A percentile compares a stretch with the other conserved stretches of the same genome.
These are phyloP conservation scores for Aphelocoma californica DNA, from an alignment of 2,797 vertebrate species.

Conservation along the genomic window DNA sequence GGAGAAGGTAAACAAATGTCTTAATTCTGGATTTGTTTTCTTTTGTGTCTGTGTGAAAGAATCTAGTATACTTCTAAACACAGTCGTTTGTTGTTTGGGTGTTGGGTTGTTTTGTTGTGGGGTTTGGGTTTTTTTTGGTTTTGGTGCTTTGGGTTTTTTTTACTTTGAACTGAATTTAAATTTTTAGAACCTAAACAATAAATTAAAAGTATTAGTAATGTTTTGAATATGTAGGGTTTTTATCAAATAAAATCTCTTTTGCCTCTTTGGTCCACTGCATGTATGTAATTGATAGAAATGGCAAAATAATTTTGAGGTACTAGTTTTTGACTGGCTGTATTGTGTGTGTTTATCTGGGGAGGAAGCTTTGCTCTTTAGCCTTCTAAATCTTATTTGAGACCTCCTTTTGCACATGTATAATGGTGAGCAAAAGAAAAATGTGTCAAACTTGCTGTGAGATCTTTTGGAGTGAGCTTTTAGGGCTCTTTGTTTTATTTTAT, in stretches of 20 bases:
- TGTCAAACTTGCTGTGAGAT: not conserved
- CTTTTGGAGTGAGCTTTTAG: not conserved
- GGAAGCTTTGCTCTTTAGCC: not conserved
- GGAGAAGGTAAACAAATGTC: not conserved
- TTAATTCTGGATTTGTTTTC: not conserved
- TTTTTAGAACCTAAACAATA: not conserved
- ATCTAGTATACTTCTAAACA: not conserved
- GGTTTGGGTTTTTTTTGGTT: not conserved
- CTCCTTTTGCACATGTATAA: not conserved
- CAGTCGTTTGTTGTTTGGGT: not conserved
- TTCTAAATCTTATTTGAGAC: not conserved
- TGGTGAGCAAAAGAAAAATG: not conserved
- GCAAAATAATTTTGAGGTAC: not conserved
- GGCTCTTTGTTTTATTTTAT: not conserved
- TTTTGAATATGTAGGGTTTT: not conserved
- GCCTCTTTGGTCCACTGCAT: not conserved
- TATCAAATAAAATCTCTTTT: not conserved
- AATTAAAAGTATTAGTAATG: not conserved
- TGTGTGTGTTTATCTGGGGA: not conserved
- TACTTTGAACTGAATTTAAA: not conserved
- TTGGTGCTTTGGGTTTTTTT: not conserved
- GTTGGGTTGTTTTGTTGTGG: not conserved
- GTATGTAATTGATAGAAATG: not conserved
- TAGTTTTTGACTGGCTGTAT: not conserved
- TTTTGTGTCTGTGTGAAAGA: not conserved